Percentiles rank a stretch among this genome's conserved stretches.
These are phyloP conservation scores for Rallus crepitans DNA, from an alignment of 2,797 vertebrate species.

Conservation along the genomic window DNA sequence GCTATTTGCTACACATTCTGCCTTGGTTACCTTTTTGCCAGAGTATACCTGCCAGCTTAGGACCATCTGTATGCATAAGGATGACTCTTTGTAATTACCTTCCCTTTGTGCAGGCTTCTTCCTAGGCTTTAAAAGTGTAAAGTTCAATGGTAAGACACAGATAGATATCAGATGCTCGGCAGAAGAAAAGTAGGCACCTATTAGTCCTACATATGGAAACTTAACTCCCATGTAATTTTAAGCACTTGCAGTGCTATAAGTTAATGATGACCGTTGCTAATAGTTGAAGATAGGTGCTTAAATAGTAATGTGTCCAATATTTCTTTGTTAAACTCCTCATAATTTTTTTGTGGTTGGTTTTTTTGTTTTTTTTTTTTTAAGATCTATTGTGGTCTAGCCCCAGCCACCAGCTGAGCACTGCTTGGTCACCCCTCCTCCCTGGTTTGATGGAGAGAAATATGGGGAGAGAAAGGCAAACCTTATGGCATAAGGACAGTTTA, in stretches of 20 bases:
- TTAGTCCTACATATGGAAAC: background rate
- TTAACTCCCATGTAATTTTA: background rate
- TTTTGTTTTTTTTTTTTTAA: background rate
- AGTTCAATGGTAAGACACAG: background rate
- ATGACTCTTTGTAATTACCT: background rate
- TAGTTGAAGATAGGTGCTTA: background rate
- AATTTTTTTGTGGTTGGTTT: background rate
- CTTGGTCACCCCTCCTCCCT: too few species aligned
- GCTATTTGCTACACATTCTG: background rate
- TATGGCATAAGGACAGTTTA: too few species aligned
- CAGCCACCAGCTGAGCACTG: too few species aligned
- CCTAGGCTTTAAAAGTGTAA: background rate
- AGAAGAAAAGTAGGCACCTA: background rate
- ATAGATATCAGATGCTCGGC: background rate
- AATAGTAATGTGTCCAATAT: background rate
- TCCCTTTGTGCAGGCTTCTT: background rate
- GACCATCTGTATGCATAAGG: background rate
- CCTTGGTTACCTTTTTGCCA: background rate
- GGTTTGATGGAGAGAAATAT: too few species aligned
- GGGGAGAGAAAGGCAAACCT: too few species aligned
- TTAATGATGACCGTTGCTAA: background rate
- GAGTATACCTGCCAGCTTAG: background rate
- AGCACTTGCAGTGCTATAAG: background rate
- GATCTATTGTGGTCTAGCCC: too few species aligned
- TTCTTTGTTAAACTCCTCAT: background rate